Percentiles rank a stretch among this genome's conserved stretches.
Conservation (phyloP, 2,113 vertebrate species). For the Helogale parvula region DNA sequence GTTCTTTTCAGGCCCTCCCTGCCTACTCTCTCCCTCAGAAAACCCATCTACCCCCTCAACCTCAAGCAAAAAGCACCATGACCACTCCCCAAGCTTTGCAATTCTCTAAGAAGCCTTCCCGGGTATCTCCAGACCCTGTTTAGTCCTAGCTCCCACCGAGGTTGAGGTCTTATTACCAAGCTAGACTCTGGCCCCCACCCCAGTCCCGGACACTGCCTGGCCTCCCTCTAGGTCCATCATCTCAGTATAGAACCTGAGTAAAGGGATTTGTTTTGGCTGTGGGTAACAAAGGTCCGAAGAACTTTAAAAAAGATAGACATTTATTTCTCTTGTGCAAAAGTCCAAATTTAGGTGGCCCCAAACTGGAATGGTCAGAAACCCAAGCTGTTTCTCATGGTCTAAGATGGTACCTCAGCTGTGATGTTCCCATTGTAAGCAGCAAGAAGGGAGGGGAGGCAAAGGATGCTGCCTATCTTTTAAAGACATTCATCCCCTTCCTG, state of each 20-base stretch:
- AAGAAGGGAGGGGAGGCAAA: background rate
- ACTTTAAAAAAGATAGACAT: slow-evolving; percentile 4
- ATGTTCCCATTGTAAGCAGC: background rate
- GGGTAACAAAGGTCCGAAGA: background rate
- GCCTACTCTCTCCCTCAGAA: background rate
- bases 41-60: background rate
- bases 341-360: background rate
- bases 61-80: background rate
- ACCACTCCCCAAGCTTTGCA: no score
- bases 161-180: background rate
- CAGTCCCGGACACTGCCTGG: background rate
- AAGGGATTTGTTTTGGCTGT: background rate
- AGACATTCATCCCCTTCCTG: no score
- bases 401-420: background rate
- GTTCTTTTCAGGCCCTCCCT: background rate
- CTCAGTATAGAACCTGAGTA: background rate
- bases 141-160: background rate
- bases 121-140: background rate
- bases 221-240: background rate
- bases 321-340: slow-evolving; percentile 21
- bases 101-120: background rate
- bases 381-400: background rate
- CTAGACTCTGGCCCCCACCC: background rate
- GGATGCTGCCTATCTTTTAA: background rate
- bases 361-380: background rate